Conservation (phyloP, 1,140 invertebrate genomes). For the Saccostrea glomerata region DNA sequence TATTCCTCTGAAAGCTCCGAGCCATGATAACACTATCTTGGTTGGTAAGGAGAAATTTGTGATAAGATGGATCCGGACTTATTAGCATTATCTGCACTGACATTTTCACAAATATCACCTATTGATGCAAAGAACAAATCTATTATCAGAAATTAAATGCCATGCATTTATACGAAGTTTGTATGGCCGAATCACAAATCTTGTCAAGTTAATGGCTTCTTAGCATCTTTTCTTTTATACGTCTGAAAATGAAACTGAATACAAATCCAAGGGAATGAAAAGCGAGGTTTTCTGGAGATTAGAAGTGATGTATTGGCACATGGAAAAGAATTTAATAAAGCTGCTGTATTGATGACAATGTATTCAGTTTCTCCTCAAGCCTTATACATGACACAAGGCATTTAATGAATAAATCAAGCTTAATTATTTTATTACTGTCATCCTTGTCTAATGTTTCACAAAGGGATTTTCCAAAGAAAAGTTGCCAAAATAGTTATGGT, state of each 20-base stretch:
- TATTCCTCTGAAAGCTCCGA: slow-evolving; percentile 8
- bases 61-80: slow-evolving; percentile 17
- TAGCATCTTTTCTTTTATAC: slow-evolving; percentile 20
- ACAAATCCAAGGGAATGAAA: not conserved
- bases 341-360: not conserved
- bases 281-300: slow-evolving; percentile 9
- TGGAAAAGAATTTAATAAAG: slow-evolving; percentile 15
- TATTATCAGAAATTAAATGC: slow-evolving; percentile 36
- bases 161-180: slow-evolving; percentile 6
- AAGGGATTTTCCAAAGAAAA: too few species aligned
- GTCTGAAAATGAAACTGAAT: slow-evolving; percentile 7
- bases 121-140: slow-evolving; percentile 33
- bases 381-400: not conserved
- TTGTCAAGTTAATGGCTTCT: slow-evolving; percentile 38
- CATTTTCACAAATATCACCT: slow-evolving; percentile 34
- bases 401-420: too few species aligned
- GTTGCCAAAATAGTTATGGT: too few species aligned
- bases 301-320: slow-evolving; percentile 27
- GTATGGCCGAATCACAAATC: slow-evolving; percentile 4
- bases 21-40: slow-evolving; percentile 35
- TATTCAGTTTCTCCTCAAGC: not conserved
- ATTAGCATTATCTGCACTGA: slow-evolving; percentile 9
- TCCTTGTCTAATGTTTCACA: too few species aligned
- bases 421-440: too few species aligned
- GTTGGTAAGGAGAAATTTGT: slow-evolving; percentile 42